Percentiles rank a stretch among this genome's conserved stretches.
Conservation (phyloP, 64 coral and sea anemone genomes). For the Catalaphyllia jardinei region DNA sequence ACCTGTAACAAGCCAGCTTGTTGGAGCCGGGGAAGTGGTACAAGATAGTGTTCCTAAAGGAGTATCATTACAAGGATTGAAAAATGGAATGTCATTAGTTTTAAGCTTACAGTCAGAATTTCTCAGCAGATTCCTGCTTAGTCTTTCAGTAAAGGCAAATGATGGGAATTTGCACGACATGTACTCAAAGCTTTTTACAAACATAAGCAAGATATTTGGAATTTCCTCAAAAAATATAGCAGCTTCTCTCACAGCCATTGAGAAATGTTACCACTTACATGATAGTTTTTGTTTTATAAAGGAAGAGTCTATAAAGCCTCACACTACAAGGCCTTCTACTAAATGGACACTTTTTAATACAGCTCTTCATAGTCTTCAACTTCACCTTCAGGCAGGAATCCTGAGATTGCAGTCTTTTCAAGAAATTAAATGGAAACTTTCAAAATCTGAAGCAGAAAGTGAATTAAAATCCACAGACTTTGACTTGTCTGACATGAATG, state of each 20-base stretch:
- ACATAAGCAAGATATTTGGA: conserved; percentile 41
- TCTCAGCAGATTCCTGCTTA: conserved; percentile 69
- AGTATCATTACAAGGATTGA: conserved; percentile 72
- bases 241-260: conserved; percentile 34
- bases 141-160: conserved; percentile 52
- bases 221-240: conserved; percentile 21
- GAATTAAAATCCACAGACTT: conserved; percentile 26
- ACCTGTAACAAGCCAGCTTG: conserved; percentile 31
- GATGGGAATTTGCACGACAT: neutral
- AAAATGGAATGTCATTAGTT: conserved; percentile 51
- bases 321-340: neutral
- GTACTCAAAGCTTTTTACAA: conserved; percentile 6
- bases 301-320: conserved; percentile 3
- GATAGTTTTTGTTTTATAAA: conserved; percentile 45
- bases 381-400: conserved; percentile 65
- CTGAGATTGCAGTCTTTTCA: conserved; percentile 50
- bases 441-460: conserved; percentile 9
- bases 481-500: neutral
- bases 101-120: conserved; percentile 75
- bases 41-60: neutral
- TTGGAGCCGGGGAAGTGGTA: neutral
- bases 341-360: conserved; percentile 49
- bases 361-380: conserved; percentile 80
- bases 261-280: conserved; percentile 75
- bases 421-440: conserved; percentile 7